Conservation (phyloP, 2,797 vertebrate species). For the Characodon lateralis region DNA sequence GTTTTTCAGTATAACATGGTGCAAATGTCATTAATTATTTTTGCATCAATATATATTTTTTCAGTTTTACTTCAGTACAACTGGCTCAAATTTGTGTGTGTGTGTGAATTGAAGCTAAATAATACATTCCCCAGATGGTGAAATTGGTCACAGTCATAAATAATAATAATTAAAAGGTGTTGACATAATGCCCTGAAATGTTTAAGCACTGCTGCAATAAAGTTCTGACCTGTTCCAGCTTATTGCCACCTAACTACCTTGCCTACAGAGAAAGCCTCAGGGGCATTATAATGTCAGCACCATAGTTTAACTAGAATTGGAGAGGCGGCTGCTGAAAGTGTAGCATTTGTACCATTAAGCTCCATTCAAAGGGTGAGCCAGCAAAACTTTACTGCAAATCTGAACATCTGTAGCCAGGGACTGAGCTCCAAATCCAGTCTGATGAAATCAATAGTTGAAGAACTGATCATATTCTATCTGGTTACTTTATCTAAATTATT, state of each 20-base stretch:
- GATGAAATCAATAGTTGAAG: constrained; percentile 40
- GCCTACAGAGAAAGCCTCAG: constrained; percentile 31
- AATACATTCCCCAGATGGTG: constrained; percentile 46
- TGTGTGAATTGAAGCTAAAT: constrained; percentile 4
- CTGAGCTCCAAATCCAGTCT: constrained; percentile 47
- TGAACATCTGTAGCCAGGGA: constrained; percentile 19
- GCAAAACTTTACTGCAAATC: constrained; percentile 37
- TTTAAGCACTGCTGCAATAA: constrained; percentile 39
- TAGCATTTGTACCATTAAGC: constrained; percentile 53
- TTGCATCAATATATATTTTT: background rate
- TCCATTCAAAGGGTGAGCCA: constrained; percentile 19
- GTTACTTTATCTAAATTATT: constrained; percentile 9
- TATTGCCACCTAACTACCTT: constrained; percentile 24
- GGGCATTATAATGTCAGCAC: constrained; percentile 30
- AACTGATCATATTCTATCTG: constrained; percentile 51
- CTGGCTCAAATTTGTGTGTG: background rate
- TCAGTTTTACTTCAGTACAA: background rate
- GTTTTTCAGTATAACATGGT: background rate
- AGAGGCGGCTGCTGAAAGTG: constrained; percentile 35
- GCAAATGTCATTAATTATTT: background rate
- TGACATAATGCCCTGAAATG: constrained; percentile 32
- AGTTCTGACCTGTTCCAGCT: constrained; percentile 28
- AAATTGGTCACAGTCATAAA: constrained; percentile 46
- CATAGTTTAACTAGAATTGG: constrained; percentile 22
- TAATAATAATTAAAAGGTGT: constrained; percentile 44